phyloP scores from a whole-genome alignment of 92 coral and sea anemone species.

The Galaxea fascicularis region DNA sequence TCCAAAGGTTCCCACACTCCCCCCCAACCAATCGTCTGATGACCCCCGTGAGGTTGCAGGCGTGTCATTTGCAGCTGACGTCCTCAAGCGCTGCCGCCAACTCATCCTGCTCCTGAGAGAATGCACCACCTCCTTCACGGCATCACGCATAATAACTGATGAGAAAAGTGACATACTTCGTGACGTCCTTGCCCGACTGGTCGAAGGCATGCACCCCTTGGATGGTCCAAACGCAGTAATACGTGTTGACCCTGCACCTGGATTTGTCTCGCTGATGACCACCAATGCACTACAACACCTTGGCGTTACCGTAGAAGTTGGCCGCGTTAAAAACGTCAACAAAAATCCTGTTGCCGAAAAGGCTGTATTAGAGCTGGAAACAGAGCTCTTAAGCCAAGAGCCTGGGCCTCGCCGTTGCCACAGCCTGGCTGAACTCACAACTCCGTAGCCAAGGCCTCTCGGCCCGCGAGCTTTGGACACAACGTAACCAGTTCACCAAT shows the following conservation, averaged over 20 bases:
- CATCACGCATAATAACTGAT: conserved; percentile 43
- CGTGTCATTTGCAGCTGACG: conserved; percentile 47
- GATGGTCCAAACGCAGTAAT: conserved; percentile 59
- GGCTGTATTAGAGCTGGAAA: conserved; percentile 54
- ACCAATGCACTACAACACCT: conserved; percentile 43
- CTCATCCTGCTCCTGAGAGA: conserved; percentile 50
- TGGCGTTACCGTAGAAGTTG: conserved; percentile 48
- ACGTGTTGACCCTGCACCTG: conserved; percentile 66
- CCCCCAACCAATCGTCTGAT: conserved; percentile 57
- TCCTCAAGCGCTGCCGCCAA: conserved; percentile 54
- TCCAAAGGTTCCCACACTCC: conserved; percentile 56
- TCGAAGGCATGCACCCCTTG: conserved; percentile 46
- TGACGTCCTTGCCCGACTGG: conserved; percentile 48
- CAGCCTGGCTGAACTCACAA: conserved; percentile 30
- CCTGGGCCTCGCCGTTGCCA: conserved; percentile 52
- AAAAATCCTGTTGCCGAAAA: too few species aligned
- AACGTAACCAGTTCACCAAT: conserved; percentile 48
- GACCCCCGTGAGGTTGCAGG: conserved; percentile 61
- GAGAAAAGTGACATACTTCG: conserved; percentile 54
- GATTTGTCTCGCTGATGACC: conserved; percentile 37
- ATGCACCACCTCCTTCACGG: conserved; percentile 60
- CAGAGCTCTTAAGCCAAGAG: conserved; percentile 39
- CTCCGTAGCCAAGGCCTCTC: conserved; percentile 43
- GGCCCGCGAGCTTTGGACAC: conserved; percentile 53
- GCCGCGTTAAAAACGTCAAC: too few species aligned